Percentiles rank a stretch among this genome's conserved stretches.
phyloP scores from a whole-genome alignment of 2,888 invertebrate genomes.

The Cerceris rybyensis region DNA sequence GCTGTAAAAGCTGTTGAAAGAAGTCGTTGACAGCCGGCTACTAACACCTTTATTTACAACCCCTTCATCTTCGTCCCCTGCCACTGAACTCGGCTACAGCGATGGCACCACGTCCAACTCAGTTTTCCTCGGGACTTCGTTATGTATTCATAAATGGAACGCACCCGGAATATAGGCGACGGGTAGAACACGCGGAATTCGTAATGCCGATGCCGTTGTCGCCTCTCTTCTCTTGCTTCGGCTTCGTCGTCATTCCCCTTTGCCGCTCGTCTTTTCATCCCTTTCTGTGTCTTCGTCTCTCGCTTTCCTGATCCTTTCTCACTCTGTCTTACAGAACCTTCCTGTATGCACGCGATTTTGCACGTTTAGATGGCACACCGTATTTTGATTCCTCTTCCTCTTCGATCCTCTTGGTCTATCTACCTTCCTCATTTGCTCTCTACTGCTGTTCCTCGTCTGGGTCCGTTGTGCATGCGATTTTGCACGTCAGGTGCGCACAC shows the following conservation, averaged over 20 bases:
- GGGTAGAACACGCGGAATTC: constrained; percentile 71
- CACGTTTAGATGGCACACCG: constrained; percentile 1
- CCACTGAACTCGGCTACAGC: constrained; percentile 33
- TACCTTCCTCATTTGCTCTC: background rate
- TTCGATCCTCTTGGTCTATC: no score
- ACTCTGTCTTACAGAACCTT: constrained; percentile 26
- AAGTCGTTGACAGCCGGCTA: constrained; percentile 43
- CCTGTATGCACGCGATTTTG: constrained; percentile 46
- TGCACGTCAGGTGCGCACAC: no score
- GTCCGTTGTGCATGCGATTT: no score
- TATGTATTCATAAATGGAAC: constrained; percentile 77
- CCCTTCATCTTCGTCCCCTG: background rate
- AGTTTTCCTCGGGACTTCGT: constrained; percentile 70
- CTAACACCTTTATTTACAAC: constrained; percentile 46
- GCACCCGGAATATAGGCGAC: constrained; percentile 70
- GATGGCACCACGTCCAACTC: constrained; percentile 50
- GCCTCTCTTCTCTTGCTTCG: constrained; percentile 17
- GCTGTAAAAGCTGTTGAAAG: constrained; percentile 16
- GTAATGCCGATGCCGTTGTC: constrained; percentile 67
- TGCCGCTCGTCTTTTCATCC: background rate
- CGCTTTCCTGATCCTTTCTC: constrained; percentile 1
- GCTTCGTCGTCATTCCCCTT: constrained; percentile 6
- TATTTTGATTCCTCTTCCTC: background rate
- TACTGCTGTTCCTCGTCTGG: no score
- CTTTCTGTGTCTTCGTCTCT: background rate